Evolutionary conservation across 2,113 vertebrate genomes (phyloP).

Genomic region (Myotis brandtii): DNA sequence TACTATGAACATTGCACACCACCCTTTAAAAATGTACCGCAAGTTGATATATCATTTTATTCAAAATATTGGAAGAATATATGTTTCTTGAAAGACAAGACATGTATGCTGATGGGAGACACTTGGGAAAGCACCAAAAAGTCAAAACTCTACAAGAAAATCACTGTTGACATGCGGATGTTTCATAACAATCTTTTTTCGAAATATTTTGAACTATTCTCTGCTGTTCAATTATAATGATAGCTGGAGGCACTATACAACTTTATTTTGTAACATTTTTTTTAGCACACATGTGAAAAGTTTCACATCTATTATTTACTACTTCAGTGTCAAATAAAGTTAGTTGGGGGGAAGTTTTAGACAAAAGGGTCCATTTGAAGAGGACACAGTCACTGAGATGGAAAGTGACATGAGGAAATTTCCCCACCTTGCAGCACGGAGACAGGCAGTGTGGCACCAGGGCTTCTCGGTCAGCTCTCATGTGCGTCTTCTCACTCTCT

Average conservation of each 20-base stretch:
- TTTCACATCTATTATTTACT: slow-evolving; percentile 79
- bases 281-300: slow-evolving; percentile 53
- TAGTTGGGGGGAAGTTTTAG: slow-evolving; percentile 59
- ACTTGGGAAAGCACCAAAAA: not conserved
- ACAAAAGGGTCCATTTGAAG: slow-evolving; percentile 1
- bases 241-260: slow-evolving; percentile 53
- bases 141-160: not conserved
- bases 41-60: not conserved
- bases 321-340: slow-evolving; percentile 57
- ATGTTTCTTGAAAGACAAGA: not conserved
- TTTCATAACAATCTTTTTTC: not conserved
- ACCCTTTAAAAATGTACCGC: not conserved
- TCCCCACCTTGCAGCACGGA: rapidly evolving
- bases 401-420: not conserved
- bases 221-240: slow-evolving; percentile 62
- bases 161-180: not conserved
- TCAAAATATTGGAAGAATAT: not conserved
- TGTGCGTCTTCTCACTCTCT: rapidly evolving
- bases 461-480: rapidly evolving
- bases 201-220: slow-evolving; percentile 55
- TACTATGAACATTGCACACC: not conserved
- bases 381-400: not conserved
- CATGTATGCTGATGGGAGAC: not conserved
- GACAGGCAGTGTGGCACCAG: rapidly evolving
- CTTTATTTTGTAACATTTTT: slow-evolving; percentile 65